Evolutionary conservation across 2,113 vertebrate genomes (phyloP).

Genomic region (Embiotoca jacksoni): DNA sequence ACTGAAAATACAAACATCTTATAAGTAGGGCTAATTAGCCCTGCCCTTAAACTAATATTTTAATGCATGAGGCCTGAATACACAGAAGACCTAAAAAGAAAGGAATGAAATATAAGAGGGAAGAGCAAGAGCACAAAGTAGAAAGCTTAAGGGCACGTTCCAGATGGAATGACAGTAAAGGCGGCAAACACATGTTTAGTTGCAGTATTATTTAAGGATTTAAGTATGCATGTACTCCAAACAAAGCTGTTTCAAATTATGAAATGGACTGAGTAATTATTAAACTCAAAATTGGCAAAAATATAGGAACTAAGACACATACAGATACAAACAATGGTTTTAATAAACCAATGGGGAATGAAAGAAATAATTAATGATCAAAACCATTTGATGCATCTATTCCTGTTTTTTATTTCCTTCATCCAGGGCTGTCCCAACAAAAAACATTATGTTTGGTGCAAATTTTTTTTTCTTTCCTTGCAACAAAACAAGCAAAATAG

Average conservation of each 20-base stretch:
- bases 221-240: not conserved
- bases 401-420: not conserved
- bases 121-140: slow-evolving; percentile 2
- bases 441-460: slow-evolving; percentile 15
- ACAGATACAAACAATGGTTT: not conserved
- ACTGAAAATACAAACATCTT: slow-evolving; percentile 56
- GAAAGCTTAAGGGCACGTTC: not conserved
- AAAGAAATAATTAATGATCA: slow-evolving; percentile 10
- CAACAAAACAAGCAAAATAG: slow-evolving; percentile 58
- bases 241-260: not conserved
- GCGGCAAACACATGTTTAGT: not conserved
- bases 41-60: slow-evolving; percentile 49
- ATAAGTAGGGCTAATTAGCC: slow-evolving; percentile 53
- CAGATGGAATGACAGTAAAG: not conserved
- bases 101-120: not conserved
- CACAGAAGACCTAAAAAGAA: not conserved
- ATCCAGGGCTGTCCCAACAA: slow-evolving; percentile 11
- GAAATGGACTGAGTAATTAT: not conserved
- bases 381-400: not conserved
- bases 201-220: not conserved
- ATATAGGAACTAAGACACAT: not conserved
- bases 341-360: not conserved
- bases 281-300: not conserved
- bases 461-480: slow-evolving; percentile 23
- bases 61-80: slow-evolving; percentile 21